Base-by-base conservation (phyloP, 1,140 invertebrate genomes). In the Drosophila ercepeae region DNA sequence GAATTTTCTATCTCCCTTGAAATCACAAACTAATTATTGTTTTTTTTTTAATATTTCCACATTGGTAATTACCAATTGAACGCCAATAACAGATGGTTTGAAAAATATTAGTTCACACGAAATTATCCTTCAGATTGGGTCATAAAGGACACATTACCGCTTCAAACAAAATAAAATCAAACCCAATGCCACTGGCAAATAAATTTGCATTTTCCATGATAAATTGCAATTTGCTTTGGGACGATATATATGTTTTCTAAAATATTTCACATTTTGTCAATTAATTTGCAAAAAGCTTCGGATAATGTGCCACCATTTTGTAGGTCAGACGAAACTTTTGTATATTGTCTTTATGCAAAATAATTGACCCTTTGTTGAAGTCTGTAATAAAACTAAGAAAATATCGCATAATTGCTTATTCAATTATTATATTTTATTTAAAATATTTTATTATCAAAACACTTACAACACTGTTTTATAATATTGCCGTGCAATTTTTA, bases 241-340 rank as follows among this genome's bases (percentile, higher is more conserved):
- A 32, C 29, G 39, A 48, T 46, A 6, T 41, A 60, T 34, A 59
- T 11, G 72, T 34, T 48, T 72, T 63, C 48, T 39, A 48, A 27
- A 46, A 49, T 73, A 59, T 32, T 52, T 65, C 21, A 50, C 48
- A 67, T 57, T 82, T 61, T 61, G 59, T 73, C 55, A 76, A 81
- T 76, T 67, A 48, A 68, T 59, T 51, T 18, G 34, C 18, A 51
- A 67, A 76, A 39, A 41, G 45, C 45, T 68, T 65, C 32, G 9
- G 4, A 14, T 50, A 59, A 65, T 57, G 19, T 32, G 25, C 42
- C 42, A 21, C 21, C 42, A 27, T 72, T 72, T 53, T 52, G 49
- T 52, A 55, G 41, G 13, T 2, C 45, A 34, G 6, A 27, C 41
- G 39, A 51, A 27, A 41, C 27, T 6, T 32, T 44, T 21, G 2